These are phyloP conservation scores for Cyprinus carpio DNA, from an alignment of 2,113 vertebrate species.

Conservation along the genomic window DNA sequence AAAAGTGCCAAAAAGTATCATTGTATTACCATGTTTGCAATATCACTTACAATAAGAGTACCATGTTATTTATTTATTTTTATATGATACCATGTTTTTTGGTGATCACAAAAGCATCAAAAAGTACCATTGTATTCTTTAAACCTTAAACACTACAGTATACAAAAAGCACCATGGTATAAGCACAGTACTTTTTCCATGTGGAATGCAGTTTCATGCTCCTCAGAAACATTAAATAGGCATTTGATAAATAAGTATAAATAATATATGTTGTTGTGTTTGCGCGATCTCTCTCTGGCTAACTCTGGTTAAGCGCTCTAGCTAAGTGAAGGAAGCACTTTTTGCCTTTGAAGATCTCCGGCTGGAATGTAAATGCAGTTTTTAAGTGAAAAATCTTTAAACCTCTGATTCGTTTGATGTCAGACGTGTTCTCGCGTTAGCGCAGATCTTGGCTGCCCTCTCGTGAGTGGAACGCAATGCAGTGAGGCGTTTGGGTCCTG, in stretches of 20 bases:
- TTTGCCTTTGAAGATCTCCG: background rate
- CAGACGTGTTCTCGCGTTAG: background rate
- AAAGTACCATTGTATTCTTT: background rate
- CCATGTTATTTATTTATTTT: background rate
- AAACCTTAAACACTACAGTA: background rate
- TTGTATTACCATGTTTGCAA: background rate
- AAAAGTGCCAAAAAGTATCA: background rate
- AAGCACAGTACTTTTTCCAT: background rate
- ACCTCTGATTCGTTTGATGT: background rate
- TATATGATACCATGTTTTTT: background rate
- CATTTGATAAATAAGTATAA: conserved; percentile 10
- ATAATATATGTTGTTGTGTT: background rate
- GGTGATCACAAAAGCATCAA: background rate
- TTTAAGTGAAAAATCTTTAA: background rate
- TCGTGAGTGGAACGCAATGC: conserved; percentile 9
- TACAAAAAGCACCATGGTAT: background rate
- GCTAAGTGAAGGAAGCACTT: conserved; percentile 2
- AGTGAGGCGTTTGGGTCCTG: conserved; percentile 13
- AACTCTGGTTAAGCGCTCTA: background rate
- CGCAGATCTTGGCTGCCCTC: conserved; percentile 47
- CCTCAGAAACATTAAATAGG: background rate
- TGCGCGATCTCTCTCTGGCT: background rate
- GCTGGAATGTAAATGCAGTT: background rate
- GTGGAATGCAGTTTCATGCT: background rate
- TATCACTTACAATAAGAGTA: too few species aligned